Evolutionary conservation across 2,797 vertebrate genomes (phyloP), one percentile per base, ranked within the genome.

Genomic region (Hyperoplus immaculatus): DNA sequence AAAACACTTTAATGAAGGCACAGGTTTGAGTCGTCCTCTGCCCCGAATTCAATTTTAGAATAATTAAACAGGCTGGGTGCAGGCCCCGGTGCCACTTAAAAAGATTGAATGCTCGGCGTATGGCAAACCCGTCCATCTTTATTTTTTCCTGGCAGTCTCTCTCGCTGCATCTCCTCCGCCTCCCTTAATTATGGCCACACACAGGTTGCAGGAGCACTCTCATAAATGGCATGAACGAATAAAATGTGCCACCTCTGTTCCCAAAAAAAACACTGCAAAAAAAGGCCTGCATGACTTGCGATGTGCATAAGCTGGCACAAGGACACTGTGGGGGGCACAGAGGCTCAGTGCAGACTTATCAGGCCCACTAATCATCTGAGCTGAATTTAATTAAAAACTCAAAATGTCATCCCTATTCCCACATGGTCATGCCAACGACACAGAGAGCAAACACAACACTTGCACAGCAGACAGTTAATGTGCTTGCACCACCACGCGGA

Each of bases 61-160:
- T 89, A 91, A 93, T 92, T 92, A 92, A 92, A 91, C 61, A 53
- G 82, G 43, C 68, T 80, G 46, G 68, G 86, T 84, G 75, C 75
- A 76, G 73, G 60, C 51, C 49, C 66, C 56, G 59, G 68, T 55
- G 69, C 76, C 81, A 88, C 78, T 92, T 85, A 82, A 55, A 81
- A 68, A 83, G 85, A 89, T 73, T 90, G 80, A 91, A 78, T 47
- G 68, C 81, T 84, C 62, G 45, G 73, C 76, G 69, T 70, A 70
- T 42, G 55, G 70, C 18, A 63, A 78, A 79, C 64, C 36, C 56
- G 29, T 78, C 39, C 57, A 62, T 87, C 68, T 80, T 43, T 38
- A 21, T 81, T 75, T 79, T 60, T 60, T 77, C 77, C 66, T 51
- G 4, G 55, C 47, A 59, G 36, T 79, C 54, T 71, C 68, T 74